These are phyloP conservation scores for Anhinga anhinga DNA, from an alignment of 2,113 vertebrate genomes.

Conservation along the genomic window DNA sequence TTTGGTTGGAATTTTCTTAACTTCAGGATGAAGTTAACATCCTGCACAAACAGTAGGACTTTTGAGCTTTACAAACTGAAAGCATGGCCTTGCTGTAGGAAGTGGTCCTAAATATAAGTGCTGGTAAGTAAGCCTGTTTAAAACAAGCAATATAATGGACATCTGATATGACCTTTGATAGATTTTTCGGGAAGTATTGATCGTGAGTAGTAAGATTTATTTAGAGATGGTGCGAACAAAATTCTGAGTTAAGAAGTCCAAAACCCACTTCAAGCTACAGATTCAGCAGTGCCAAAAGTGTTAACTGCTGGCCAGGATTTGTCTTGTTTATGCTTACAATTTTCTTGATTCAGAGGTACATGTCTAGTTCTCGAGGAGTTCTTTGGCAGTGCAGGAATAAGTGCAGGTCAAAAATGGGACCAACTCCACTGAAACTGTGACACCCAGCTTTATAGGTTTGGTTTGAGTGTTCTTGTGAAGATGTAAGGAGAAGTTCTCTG, in stretches of 20 bases:
- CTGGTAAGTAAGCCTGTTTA: background rate
- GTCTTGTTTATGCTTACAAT: background rate
- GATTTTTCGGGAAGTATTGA: background rate
- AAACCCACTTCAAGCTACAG: rapidly evolving
- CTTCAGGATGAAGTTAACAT: background rate
- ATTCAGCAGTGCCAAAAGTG: background rate
- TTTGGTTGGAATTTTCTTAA: background rate
- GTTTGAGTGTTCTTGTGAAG: background rate
- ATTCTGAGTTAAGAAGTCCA: background rate
- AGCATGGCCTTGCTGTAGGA: background rate
- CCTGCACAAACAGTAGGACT: background rate
- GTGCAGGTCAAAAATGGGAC: background rate
- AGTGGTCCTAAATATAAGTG: background rate
- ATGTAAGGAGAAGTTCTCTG: background rate
- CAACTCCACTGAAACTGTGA: background rate
- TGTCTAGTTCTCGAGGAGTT: background rate
- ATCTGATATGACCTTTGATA: background rate
- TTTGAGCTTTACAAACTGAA: background rate
- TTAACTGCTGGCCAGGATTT: background rate
- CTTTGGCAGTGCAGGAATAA: background rate
- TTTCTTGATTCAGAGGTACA: background rate
- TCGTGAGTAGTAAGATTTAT: background rate
- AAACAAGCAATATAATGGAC: background rate
- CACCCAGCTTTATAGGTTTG: background rate
- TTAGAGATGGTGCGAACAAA: background rate